Evolutionary conservation across 2,888 invertebrate genomes (phyloP).

Genomic region (Sesia apiformis): DNA sequence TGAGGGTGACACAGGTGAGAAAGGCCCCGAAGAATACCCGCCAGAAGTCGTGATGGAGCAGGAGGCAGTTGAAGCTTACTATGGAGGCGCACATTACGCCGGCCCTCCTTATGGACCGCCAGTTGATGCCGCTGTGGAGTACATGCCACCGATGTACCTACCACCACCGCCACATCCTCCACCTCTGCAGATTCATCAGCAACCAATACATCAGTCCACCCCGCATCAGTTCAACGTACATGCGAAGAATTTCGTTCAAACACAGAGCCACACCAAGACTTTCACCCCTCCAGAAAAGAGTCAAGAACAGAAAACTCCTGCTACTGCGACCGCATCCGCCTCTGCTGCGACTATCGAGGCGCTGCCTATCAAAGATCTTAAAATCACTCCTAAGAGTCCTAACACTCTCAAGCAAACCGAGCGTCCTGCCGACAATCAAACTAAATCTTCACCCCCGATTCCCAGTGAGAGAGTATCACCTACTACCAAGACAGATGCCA

Average conservation of each 20-base stretch:
- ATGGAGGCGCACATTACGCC: conserved; percentile 53
- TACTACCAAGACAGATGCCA: conserved; percentile 36
- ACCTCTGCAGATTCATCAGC: conserved; percentile 41
- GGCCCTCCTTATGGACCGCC: conserved; percentile 51
- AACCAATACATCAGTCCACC: conserved; percentile 40
- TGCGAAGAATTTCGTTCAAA: conserved; percentile 65
- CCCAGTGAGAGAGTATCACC: conserved; percentile 37
- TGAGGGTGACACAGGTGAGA: conserved; percentile 54
- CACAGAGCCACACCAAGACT: conserved; percentile 42
- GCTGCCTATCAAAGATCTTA: conserved; percentile 59
- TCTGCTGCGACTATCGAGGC: conserved; percentile 39
- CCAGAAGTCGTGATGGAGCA: conserved; percentile 65
- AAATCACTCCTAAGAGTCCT: conserved; percentile 45
- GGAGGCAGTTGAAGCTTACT: conserved; percentile 65
- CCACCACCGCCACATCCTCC: conserved; percentile 51
- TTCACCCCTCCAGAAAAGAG: conserved; percentile 36
- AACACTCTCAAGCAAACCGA: conserved; percentile 53
- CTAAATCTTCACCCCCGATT: conserved; percentile 24
- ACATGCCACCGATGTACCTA: conserved; percentile 59
- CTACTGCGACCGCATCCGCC: conserved; percentile 27
- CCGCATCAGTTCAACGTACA: conserved; percentile 68
- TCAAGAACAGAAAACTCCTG: conserved; percentile 34
- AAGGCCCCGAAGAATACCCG: conserved; percentile 62
- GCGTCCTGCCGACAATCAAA: conserved; percentile 18
- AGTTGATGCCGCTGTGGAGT: conserved; percentile 52